phyloP scores from a whole-genome alignment of 2,113 vertebrate genomes.

The Myiagra hebetior region DNA sequence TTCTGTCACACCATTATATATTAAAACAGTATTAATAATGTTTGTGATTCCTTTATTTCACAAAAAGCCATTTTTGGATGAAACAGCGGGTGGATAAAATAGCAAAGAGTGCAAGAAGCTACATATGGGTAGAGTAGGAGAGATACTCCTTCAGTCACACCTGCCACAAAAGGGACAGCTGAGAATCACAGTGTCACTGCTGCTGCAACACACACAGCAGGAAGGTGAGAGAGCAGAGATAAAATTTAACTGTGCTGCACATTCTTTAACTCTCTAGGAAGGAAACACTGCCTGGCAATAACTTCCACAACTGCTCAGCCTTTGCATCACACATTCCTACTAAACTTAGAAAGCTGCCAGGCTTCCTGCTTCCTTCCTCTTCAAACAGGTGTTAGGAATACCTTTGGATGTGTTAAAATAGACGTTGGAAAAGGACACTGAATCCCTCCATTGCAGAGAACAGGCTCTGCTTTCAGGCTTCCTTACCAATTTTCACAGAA shows the following conservation, averaged over 20 bases:
- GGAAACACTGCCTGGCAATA: neutral
- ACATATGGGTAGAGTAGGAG: neutral
- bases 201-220: neutral
- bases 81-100: neutral
- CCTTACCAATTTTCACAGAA: neutral
- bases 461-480: neutral
- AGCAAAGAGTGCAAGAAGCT: neutral
- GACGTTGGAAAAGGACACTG: neutral
- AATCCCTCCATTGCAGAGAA: neutral
- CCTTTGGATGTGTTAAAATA: neutral
- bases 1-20: neutral
- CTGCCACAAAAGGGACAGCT: neutral
- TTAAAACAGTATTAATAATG: neutral
- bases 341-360: neutral
- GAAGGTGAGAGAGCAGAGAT: accelerated
- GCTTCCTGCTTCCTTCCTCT: neutral
- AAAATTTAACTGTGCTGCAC: accelerated
- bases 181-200: neutral
- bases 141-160: neutral
- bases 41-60: neutral
- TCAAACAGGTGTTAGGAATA: neutral
- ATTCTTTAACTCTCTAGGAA: neutral
- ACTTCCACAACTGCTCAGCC: neutral
- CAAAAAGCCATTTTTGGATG: neutral
- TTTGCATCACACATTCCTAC: neutral